Evolutionary conservation across 92 coral and sea anemone species (phyloP).

Genomic region (Diadumene lineata): DNA sequence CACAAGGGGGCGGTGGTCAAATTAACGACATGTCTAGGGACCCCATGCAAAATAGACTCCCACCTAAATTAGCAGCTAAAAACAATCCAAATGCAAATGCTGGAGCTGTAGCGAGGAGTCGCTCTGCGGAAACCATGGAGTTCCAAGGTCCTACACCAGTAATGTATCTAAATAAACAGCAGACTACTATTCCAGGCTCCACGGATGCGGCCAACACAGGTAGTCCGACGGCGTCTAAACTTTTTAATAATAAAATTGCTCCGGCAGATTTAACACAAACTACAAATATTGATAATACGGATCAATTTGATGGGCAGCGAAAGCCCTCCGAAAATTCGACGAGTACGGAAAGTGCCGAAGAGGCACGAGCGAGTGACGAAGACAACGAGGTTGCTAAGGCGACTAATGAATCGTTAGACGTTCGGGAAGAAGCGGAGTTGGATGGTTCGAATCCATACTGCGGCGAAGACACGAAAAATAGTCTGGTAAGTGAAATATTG

Average conservation of each 20-base stretch:
- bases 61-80: slow-evolving; percentile 52
- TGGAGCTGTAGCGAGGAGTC: slow-evolving; percentile 58
- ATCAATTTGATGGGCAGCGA: slow-evolving; percentile 35
- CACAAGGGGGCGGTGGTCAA: slow-evolving; percentile 18
- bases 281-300: not conserved
- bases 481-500: slow-evolving; percentile 6
- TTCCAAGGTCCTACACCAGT: slow-evolving; percentile 92
- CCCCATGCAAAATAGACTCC: slow-evolving; percentile 40
- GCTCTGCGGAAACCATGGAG: slow-evolving; percentile 76
- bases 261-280: slow-evolving; percentile 32
- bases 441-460: slow-evolving; percentile 7
- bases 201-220: slow-evolving; percentile 7
- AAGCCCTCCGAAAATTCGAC: slow-evolving; percentile 42
- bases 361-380: slow-evolving; percentile 42
- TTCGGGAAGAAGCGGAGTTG: slow-evolving; percentile 36
- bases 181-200: not conserved
- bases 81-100: slow-evolving; percentile 1
- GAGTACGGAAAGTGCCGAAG: slow-evolving; percentile 49
- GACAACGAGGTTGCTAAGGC: slow-evolving; percentile 33
- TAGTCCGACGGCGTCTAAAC: slow-evolving; percentile 44
- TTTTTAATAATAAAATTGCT: slow-evolving; percentile 59
- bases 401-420: slow-evolving; percentile 5
- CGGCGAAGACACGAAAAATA: slow-evolving; percentile 23
- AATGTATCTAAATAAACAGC: slow-evolving; percentile 56
- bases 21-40: slow-evolving; percentile 30